A percentile compares a stretch with the other conserved stretches of the same genome.
Conservation (phyloP, 2,888 invertebrate genomes). For the Aporophyla nigra region DNA sequence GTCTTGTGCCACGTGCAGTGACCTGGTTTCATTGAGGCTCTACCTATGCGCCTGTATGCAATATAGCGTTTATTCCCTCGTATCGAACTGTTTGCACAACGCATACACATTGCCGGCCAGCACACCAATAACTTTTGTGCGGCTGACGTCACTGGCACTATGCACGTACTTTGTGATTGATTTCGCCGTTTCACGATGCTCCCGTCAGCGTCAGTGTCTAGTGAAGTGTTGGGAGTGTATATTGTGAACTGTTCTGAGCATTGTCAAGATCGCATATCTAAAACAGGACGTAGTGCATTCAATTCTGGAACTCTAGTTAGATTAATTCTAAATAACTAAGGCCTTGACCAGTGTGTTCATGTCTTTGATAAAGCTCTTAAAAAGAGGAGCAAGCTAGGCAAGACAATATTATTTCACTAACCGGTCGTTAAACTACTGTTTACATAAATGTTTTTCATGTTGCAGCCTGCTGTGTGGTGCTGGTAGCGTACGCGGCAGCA, state of each 20-base stretch:
- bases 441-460: constrained; percentile 54
- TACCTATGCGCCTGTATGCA: constrained; percentile 63
- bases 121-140: constrained; percentile 40
- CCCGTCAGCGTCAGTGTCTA: constrained; percentile 4
- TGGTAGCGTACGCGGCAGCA: constrained; percentile 68
- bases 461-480: constrained; percentile 71
- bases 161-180: constrained; percentile 13
- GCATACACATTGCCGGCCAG: constrained; percentile 38
- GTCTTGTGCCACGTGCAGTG: constrained; percentile 62
- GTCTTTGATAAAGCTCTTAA: background rate
- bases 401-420: background rate
- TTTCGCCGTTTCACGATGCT: background rate
- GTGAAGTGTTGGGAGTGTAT: background rate
- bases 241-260: background rate
- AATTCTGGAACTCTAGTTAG: background rate
- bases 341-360: background rate
- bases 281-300: background rate
- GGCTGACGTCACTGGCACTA: constrained; percentile 47
- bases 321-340: background rate
- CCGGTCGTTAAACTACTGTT: background rate
- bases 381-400: background rate
- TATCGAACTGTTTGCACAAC: constrained; percentile 67
- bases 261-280: background rate
- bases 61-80: constrained; percentile 59
- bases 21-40: constrained; percentile 67